Conservation (phyloP, 1,140 invertebrate species). For the Cecropterus lyciades region DNA sequence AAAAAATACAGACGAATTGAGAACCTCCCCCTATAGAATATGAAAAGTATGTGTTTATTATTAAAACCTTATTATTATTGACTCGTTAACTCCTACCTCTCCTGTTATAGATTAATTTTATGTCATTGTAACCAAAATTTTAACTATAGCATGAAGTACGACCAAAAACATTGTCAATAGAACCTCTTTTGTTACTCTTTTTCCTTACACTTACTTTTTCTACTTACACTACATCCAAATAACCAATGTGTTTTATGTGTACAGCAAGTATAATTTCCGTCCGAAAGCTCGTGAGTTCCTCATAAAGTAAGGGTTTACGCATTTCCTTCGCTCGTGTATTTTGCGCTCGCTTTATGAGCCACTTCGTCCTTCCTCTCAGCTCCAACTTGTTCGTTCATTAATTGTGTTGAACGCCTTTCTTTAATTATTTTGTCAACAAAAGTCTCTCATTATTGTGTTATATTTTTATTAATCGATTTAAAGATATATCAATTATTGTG, state of each 20-base stretch:
- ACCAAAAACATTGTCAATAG: too few relatives aligned
- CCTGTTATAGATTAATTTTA: too few relatives aligned
- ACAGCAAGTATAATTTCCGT: slow-evolving; percentile 47
- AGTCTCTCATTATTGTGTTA: slow-evolving; percentile 9
- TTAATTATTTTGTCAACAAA: slow-evolving; percentile 32
- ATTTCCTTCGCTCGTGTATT: slow-evolving; percentile 44
- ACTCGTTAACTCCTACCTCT: too few relatives aligned
- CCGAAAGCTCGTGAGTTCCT: slow-evolving; percentile 15
- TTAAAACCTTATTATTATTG: too few relatives aligned
- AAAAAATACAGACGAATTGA: too few relatives aligned
- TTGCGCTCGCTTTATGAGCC: slow-evolving; percentile 53
- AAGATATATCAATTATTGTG: slow-evolving; percentile 4
- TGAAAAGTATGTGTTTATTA: too few relatives aligned
- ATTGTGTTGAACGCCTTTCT: slow-evolving; percentile 25
- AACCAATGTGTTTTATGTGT: slow-evolving; percentile 1
- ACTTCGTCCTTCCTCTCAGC: slow-evolving; percentile 45
- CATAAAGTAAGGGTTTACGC: slow-evolving; percentile 46
- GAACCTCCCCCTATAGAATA: too few relatives aligned
- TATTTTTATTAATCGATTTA: not conserved
- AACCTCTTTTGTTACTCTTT: too few relatives aligned
- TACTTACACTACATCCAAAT: too few relatives aligned
- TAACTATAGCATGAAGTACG: too few relatives aligned
- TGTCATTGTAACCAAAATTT: too few relatives aligned
- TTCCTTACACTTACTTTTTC: too few relatives aligned
- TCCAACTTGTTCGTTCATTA: slow-evolving; percentile 38